Conservation (phyloP, 2,797 vertebrate genomes). For the Enteromius viviparus region DNA sequence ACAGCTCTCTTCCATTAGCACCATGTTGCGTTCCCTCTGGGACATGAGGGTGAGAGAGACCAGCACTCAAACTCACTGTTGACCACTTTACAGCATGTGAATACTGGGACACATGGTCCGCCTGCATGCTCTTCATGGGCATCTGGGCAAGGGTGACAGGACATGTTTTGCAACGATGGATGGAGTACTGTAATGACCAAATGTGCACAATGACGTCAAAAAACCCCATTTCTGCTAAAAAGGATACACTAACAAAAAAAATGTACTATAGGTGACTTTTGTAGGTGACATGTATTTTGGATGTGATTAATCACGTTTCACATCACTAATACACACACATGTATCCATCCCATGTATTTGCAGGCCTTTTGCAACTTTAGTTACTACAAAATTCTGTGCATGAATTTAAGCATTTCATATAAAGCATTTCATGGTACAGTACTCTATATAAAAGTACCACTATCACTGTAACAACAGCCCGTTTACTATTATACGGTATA, state of each 20-base stretch:
- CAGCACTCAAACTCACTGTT: constrained; percentile 26
- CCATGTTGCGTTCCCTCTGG: constrained; percentile 37
- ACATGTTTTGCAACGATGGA: not conserved
- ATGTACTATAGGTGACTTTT: not conserved
- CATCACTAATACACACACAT: too few species aligned
- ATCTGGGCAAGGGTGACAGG: constrained; percentile 12
- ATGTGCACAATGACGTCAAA: constrained; percentile 10
- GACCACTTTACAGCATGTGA: constrained; percentile 28
- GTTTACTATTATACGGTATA: not conserved
- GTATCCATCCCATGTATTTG: too few species aligned
- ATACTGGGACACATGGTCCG: not conserved
- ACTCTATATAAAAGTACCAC: not conserved
- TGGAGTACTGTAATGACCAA: not conserved
- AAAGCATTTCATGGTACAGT: not conserved
- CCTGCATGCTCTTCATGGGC: constrained; percentile 4
- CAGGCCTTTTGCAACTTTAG: not conserved
- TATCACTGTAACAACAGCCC: not conserved
- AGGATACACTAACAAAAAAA: not conserved
- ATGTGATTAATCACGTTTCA: too few species aligned
- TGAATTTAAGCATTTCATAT: not conserved
- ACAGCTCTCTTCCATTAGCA: constrained; percentile 55
- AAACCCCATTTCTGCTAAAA: not conserved
- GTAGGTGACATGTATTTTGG: too few species aligned
- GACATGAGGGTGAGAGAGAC: constrained; percentile 24
- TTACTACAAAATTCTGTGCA: not conserved